These are phyloP conservation scores for Lycodopsis pacificus DNA, from an alignment of 2,797 vertebrate genomes.

Conservation along the genomic window DNA sequence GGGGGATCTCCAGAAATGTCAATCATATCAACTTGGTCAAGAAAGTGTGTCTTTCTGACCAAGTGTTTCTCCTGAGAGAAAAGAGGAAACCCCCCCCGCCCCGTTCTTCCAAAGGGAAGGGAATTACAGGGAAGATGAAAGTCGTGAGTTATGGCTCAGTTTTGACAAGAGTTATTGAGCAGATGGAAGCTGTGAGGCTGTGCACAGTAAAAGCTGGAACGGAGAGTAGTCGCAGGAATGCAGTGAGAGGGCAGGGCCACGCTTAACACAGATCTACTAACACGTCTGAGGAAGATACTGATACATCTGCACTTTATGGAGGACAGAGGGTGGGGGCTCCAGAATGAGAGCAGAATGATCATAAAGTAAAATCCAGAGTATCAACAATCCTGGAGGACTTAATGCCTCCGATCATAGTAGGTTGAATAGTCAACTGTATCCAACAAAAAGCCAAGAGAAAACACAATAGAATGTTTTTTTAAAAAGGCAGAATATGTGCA, in stretches of 20 bases:
- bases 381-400: neutral
- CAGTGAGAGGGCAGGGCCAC: slow-evolving; percentile 61
- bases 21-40: slow-evolving; percentile 7
- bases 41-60: slow-evolving; percentile 29
- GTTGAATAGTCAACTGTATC: no score
- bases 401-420: neutral
- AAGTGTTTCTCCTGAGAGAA: slow-evolving; percentile 26
- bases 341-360: slow-evolving; percentile 9
- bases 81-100: slow-evolving; percentile 20
- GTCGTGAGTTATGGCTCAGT: slow-evolving; percentile 66
- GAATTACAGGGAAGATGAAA: slow-evolving; percentile 70
- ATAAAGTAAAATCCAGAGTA: neutral
- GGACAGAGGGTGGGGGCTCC: neutral
- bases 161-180: slow-evolving; percentile 71
- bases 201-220: slow-evolving; percentile 65
- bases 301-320: slow-evolving; percentile 34
- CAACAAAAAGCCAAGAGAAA: neutral
- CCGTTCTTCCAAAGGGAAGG: slow-evolving; percentile 47
- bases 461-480: neutral
- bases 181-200: slow-evolving; percentile 67
- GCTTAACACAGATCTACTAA: slow-evolving; percentile 39
- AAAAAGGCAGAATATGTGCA: neutral
- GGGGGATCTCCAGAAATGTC: neutral
- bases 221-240: slow-evolving; percentile 70
- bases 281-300: slow-evolving; percentile 29